Evolutionary conservation across 2,888 invertebrate genomes (phyloP).

Genomic region (Hemicrepidius hirtus): DNA sequence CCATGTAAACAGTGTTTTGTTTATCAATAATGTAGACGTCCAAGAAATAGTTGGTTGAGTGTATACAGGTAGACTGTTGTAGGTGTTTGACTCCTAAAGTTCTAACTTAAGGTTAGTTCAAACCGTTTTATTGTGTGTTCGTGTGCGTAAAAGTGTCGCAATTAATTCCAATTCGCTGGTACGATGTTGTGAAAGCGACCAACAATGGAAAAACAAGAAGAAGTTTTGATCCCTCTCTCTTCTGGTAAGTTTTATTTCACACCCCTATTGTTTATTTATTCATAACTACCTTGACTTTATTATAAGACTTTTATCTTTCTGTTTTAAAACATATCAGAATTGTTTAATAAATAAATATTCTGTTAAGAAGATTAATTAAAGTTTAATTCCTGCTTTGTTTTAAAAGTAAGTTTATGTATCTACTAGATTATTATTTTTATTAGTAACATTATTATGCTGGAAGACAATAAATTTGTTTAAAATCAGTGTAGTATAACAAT

Average conservation of each 20-base stretch:
- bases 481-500: too few relatives aligned
- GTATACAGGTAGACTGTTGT: slow-evolving; percentile 46
- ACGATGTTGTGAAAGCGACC: slow-evolving; percentile 31
- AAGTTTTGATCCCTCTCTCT: slow-evolving; percentile 66
- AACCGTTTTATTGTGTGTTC: slow-evolving; percentile 41
- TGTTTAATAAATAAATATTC: too few relatives aligned
- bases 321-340: too few relatives aligned
- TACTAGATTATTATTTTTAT: too few relatives aligned
- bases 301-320: not conserved
- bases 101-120: slow-evolving; percentile 42
- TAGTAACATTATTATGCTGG: too few relatives aligned
- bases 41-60: slow-evolving; percentile 33
- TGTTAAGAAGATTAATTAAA: too few relatives aligned
- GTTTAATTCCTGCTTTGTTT: too few relatives aligned
- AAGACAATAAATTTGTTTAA: too few relatives aligned
- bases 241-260: slow-evolving; percentile 64
- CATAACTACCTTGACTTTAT: slow-evolving; percentile 29
- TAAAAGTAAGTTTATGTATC: too few relatives aligned
- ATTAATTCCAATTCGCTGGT: slow-evolving; percentile 30
- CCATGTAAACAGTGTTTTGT: slow-evolving; percentile 28
- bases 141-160: slow-evolving; percentile 40
- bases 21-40: slow-evolving; percentile 27
- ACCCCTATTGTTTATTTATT: slow-evolving; percentile 8
- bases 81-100: slow-evolving; percentile 52
- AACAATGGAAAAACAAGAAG: slow-evolving; percentile 65